Conservation (phyloP, 2,888 invertebrate genomes). For the Chydorus sphaericus region DNA sequence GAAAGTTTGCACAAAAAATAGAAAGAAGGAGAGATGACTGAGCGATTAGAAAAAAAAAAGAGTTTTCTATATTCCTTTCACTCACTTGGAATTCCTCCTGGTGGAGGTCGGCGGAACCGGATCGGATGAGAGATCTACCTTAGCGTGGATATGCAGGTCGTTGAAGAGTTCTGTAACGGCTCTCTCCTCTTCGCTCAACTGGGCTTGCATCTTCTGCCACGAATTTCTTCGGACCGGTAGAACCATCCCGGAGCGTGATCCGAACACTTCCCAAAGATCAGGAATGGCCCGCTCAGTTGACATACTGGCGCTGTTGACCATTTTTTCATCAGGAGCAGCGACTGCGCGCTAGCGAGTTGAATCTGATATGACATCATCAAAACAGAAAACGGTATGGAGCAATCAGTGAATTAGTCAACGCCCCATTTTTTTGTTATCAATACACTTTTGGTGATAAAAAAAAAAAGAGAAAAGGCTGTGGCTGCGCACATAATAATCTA, state of each 20-base stretch:
- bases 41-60: not conserved
- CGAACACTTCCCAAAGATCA: conserved; percentile 12
- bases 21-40: not conserved
- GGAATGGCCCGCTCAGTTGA: conserved; percentile 10
- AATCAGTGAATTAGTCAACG: no score
- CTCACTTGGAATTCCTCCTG: not conserved
- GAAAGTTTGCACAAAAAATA: no score
- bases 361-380: no score
- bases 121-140: not conserved
- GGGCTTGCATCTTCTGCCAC: conserved; percentile 6
- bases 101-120: not conserved
- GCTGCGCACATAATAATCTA: no score
- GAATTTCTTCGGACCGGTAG: conserved; percentile 5
- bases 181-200: conserved; percentile 9
- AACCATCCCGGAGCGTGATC: not conserved
- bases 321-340: not conserved
- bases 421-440: no score
- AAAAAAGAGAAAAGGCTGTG: no score
- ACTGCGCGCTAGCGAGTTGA: no score
- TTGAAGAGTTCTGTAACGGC: conserved; percentile 12
- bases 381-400: no score
- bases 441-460: no score
- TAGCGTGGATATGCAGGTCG: conserved; percentile 13
- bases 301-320: not conserved
- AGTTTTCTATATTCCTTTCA: not conserved